Evolutionary conservation across 1,140 invertebrate genomes (phyloP), one percentile per base, ranked within the genome.

Genomic region (Ceratina japonica): DNA sequence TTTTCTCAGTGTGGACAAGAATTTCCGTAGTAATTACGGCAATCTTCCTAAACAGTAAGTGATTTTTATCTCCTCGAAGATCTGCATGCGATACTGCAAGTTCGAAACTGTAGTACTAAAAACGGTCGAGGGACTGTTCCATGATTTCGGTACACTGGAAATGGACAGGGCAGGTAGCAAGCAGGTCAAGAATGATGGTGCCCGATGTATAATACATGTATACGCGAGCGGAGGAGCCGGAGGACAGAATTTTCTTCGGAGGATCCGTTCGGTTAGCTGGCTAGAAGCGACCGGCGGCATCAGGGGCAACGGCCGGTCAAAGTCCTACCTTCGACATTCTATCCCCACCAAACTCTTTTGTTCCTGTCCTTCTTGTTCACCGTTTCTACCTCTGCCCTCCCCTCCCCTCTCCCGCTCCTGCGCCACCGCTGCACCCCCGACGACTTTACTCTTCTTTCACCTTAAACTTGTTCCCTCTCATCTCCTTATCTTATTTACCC

Each of bases 291-390:
- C 68, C 78, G 52, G 64, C 80, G 65, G 74, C 56, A 44, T 31
- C 22, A 71, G 88, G 83, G 91, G 89, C 91, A 92, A 91, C 87
- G 90, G 87, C 91, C 91, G 91, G 91, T 91, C 91, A 91, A 90
- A 91, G 90, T 91, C 90, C 85, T 88, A 82, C 87, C 81, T 82
- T 81, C 83, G 82, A 76, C 79, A 63, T 63, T 80, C 69, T 71
- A 77, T 66, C 65, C 58, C 71, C 68, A 22, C 68, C 16, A 44
- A 44, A 72, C 59, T 13, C 54, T 75, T 84, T 83, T 71, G 66
- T 84, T 49, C 70, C 72, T 80, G 27, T 71, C 77, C 49, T 73
- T 78, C 56, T 64, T 31, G 15, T 75, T 75, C 70, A 58, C 69
- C 75, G 58, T 84, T 72, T 63, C 58, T 44, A 65, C 37, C 18